phyloP scores from a whole-genome alignment of 2,888 invertebrate species.

The Ormyrus pomaceus region DNA sequence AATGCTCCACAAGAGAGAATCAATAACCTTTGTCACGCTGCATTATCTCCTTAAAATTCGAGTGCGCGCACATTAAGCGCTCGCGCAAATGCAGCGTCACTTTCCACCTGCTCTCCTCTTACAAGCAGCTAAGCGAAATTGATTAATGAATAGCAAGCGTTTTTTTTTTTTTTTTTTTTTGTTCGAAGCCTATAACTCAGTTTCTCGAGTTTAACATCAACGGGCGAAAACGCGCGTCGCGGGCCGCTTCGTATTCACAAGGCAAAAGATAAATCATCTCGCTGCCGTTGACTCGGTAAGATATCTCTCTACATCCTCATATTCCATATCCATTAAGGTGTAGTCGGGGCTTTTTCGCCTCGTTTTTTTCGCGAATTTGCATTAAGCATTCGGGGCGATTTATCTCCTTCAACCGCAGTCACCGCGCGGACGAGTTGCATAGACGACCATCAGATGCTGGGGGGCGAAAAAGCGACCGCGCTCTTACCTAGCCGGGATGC shows the following conservation, averaged over 20 bases:
- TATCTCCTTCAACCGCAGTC: constrained; percentile 54
- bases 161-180: too few relatives aligned
- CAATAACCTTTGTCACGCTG: too few relatives aligned
- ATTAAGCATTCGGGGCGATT: constrained; percentile 53
- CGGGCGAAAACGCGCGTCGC: constrained; percentile 28
- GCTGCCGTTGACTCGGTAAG: constrained; percentile 43
- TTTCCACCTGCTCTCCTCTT: too few relatives aligned
- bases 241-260: constrained; percentile 20
- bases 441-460: neutral
- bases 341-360: constrained; percentile 15
- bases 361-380: constrained; percentile 50
- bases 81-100: too few relatives aligned
- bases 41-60: too few relatives aligned
- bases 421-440: constrained; percentile 16
- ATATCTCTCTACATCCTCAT: constrained; percentile 53
- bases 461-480: constrained; percentile 38
- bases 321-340: constrained; percentile 51
- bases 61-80: too few relatives aligned
- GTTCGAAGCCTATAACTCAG: neutral
- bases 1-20: too few relatives aligned
- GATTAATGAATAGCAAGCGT: constrained; percentile 8
- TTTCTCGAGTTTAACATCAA: constrained; percentile 30
- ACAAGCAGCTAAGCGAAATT: neutral
- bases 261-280: constrained; percentile 48
- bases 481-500: constrained; percentile 23